Base-by-base conservation (phyloP, 2,888 invertebrate genomes). In the Pyrochroa serraticornis region DNA sequence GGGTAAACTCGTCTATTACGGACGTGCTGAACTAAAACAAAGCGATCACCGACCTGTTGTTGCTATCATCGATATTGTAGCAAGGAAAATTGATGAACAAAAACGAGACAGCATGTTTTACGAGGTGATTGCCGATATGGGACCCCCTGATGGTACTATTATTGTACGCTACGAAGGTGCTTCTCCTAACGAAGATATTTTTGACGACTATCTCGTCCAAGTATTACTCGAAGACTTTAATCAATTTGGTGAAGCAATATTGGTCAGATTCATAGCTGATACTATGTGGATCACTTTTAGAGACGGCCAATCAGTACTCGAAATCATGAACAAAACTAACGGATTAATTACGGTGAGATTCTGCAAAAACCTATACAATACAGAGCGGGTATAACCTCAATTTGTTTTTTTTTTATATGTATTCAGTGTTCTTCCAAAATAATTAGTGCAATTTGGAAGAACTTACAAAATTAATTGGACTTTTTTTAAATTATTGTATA, bases 41-140 rank as follows among this genome's bases (percentile, higher is more conserved):
- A 97, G 97, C 74, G 97, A 98, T 80, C 97, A 98, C 81, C 86
- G 98, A 57, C 98, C 99, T 1, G 97, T 99, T 0, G 89, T 95
- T 67, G 95, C 93, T 0, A 86, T 95, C 55, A 85, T 97, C 68
- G 95, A 96, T 79, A 83, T 95, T 7, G 94, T 97, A 75, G 89
- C 93, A 2, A 84, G 91, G 65, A 87, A 87, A 74, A 90, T 97
- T 0, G 89, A 94, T 73, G 84, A 87, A 43, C 85, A 87, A 9
- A 87, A 87, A 71, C 86, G 95, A 53, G 87, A 91, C 72, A 82
- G 84, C 67, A 90, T 95, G 1, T 93, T 97, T 74, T 87, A 90
- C 72, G 76, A 79, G 65, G 92, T 94, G 0, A 90, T 95, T 14
- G 84, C 86, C 53, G 90, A 92, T 73, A 85, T 95, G 64, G 98